A percentile compares a stretch with the other conserved stretches of the same genome.
Conservation (phyloP, 2,113 vertebrate species). For the Neomonachus schauinslandi region DNA sequence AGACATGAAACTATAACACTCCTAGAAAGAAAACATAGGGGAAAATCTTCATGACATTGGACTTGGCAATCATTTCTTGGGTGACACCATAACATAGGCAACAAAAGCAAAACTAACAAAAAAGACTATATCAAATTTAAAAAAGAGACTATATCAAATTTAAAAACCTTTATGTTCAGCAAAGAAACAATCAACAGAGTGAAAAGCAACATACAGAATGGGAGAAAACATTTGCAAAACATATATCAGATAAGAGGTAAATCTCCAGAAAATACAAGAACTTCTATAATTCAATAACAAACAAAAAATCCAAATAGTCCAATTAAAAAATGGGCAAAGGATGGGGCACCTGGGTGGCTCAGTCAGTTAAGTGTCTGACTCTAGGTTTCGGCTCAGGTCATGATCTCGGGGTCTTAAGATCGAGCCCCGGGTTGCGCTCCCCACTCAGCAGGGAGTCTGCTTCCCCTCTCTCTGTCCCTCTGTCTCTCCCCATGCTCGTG, state of each 20-base stretch:
- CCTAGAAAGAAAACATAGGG: neutral
- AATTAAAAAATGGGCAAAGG: neutral
- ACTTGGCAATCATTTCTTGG: neutral
- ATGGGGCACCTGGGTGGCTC: too few relatives aligned
- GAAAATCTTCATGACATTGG: neutral
- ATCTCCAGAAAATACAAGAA: neutral
- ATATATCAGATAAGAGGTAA: neutral
- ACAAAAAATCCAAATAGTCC: neutral
- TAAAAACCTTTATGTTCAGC: neutral
- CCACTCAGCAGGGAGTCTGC: too few relatives aligned
- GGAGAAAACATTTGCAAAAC: neutral
- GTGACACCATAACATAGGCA: neutral
- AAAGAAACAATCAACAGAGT: neutral
- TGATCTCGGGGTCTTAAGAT: too few relatives aligned
- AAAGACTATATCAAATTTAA: neutral
- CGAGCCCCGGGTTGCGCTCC: too few relatives aligned
- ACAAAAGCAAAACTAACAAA: neutral
- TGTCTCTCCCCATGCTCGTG: too few relatives aligned
- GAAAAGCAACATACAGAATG: neutral
- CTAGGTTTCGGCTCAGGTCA: too few relatives aligned
- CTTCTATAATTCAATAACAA: neutral
- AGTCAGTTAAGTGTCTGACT: too few relatives aligned
- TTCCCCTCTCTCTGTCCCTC: too few relatives aligned
- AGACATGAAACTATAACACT: neutral
- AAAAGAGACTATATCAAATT: neutral